phyloP scores from a whole-genome alignment of 2,888 invertebrate species.

The Megastigmus dorsalis region DNA sequence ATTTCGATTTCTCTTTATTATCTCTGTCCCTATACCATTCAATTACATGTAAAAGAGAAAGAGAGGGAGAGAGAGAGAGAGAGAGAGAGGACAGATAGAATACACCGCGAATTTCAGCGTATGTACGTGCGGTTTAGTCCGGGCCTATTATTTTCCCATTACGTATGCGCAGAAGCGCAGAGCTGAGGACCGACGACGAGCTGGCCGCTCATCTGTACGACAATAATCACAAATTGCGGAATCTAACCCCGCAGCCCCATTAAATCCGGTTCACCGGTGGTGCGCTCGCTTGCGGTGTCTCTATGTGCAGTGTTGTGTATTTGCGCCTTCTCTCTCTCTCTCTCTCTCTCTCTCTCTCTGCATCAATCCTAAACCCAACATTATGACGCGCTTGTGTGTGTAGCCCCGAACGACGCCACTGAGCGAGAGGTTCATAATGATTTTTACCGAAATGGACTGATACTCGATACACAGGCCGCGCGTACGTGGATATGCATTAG shows the following conservation, averaged over 20 bases:
- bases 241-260: not conserved
- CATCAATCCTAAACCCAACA: slow-evolving; percentile 11
- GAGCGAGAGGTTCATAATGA: too few species aligned
- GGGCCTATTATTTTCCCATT: slow-evolving; percentile 29
- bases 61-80: too few species aligned
- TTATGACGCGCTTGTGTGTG: not conserved
- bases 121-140: not conserved
- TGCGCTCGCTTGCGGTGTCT: not conserved
- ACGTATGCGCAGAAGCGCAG: slow-evolving; percentile 13
- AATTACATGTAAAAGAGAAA: slow-evolving; percentile 13
- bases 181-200: too few species aligned
- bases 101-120: slow-evolving; percentile 13
- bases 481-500: too few species aligned
- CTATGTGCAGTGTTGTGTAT: too few species aligned
- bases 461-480: too few species aligned
- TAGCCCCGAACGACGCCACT: too few species aligned
- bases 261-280: slow-evolving; percentile 23
- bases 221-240: slow-evolving; percentile 46
- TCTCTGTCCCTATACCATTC: too few species aligned
- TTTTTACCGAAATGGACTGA: too few species aligned
- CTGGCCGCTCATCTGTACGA: not conserved
- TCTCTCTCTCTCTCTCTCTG: too few species aligned
- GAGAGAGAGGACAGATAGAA: too few species aligned
- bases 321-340: not conserved
- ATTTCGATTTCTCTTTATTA: too few species aligned